Base-by-base conservation (phyloP, 2,888 invertebrate genomes). In the Archips crataeganus region DNA sequence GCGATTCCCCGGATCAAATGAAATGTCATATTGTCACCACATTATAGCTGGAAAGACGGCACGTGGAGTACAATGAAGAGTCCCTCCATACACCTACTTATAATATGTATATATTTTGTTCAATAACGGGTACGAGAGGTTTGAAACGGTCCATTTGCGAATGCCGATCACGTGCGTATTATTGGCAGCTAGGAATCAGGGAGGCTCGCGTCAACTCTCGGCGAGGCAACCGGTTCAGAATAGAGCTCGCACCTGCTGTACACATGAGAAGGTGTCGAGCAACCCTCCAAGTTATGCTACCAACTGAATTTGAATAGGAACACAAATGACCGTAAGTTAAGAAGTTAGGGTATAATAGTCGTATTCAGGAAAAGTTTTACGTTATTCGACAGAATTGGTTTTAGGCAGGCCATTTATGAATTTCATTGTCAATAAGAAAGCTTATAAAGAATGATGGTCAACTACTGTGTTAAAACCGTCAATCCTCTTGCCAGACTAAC, bases 101-200 rank as follows among this genome's bases (percentile, higher is more conserved):
- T 80, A 77, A 79, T 77, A 78, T 84, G 82, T 82, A 82, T 81
- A 82, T 82, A 83, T 85, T 84, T 87, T 85, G 85, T 86, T 87
- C 86, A 87, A 85, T 87, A 87, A 86, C 82, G 80, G 78, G 79
- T 78, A 75, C 79, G 79, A 77, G 81, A 82, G 84, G 81, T 83
- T 82, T 80, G 79, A 80, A 82, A 81, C 81, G 81, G 81, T 72
- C 76, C 78, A 76, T 80, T 84, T 85, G 79, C 59, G 64, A 77
- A 92, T 83, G 85, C 89, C 76, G 82, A 82, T 87, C 92, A 91
- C 92, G 92, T 92, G 85, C 91, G 88, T 87, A 89, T 91, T 91
- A 92, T 92, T 91, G 92, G 90, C 91, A 89, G 85, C 83, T 83
- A 77, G 87, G 89, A 90, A 88, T 89, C 89, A 90, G 87, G 75